Evolutionary conservation across 2,797 vertebrate species (phyloP).

Genomic region (Pampus argenteus): DNA sequence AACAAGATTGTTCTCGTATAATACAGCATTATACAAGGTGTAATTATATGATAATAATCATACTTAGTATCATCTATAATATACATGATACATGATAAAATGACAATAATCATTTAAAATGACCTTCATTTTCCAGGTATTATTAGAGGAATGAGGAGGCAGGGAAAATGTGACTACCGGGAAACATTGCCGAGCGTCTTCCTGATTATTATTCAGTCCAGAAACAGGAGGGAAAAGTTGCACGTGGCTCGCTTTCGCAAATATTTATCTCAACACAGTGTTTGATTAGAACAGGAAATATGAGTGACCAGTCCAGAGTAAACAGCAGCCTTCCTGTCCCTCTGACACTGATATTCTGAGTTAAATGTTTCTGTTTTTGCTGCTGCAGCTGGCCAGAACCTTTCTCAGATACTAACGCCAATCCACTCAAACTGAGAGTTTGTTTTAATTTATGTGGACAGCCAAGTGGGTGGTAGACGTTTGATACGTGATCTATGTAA

Average conservation of each 20-base stretch:
- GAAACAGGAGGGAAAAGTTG: constrained; percentile 27
- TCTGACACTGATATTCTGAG: constrained; percentile 39
- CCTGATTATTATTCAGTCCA: constrained; percentile 38
- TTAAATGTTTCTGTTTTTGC: constrained; percentile 40
- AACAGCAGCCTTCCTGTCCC: constrained; percentile 66
- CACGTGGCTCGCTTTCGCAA: constrained; percentile 55
- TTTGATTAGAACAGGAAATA: constrained; percentile 67
- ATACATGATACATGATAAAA: constrained; percentile 21
- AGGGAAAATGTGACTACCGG: constrained; percentile 17
- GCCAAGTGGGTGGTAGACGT: background rate
- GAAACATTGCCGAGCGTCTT: constrained; percentile 31
- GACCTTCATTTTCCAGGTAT: background rate
- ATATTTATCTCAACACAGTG: constrained; percentile 68
- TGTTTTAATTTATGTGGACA: constrained; percentile 20
- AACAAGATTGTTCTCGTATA: background rate
- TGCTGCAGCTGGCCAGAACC: constrained; percentile 6
- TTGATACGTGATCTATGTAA: constrained; percentile 5
- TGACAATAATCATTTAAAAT: background rate
- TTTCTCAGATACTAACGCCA: constrained; percentile 18
- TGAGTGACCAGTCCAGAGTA: constrained; percentile 60
- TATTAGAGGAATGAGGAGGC: background rate
- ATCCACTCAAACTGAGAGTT: constrained; percentile 12
- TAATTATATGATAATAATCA: no score
- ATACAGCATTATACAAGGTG: no score
- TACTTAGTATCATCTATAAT: no score